Evolutionary conservation across 2,888 invertebrate genomes (phyloP), one percentile per base, ranked within the genome.

Genomic region (Phytoseiulus persimilis): DNA sequence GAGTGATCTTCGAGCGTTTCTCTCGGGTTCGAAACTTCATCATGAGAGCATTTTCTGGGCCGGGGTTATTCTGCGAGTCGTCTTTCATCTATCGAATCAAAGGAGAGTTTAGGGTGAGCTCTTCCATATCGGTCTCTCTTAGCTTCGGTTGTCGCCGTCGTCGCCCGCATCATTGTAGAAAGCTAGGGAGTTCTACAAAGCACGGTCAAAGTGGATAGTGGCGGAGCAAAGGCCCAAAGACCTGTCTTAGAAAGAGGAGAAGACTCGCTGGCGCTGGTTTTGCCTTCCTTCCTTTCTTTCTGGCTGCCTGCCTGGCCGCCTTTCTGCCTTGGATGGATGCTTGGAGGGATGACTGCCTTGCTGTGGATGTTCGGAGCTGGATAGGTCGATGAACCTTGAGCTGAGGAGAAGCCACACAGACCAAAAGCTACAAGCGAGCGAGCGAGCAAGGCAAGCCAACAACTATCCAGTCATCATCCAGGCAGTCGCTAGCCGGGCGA

Each of bases 241-340:
- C 65, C 65, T 65, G 23, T 39, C 3, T 39, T 2, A 28, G 28
- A 28, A 65, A 65, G 23, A 23, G 65, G 65, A 65, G 65, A 65
- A 3, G 65, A 65, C 5, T 23, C 23, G 65, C 65, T 65, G 65
- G 23, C 18, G 39, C 39, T 39, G 39, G 39, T 9, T 39, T 39
- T 65, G 65, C 65, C 65, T 65, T 65, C 23, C 65, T 65, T 65
- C 65, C 65, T 28, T 65, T 65, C 65, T 65, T 65, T 65, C 65
- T 65, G 39, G 39, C 39, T 39, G 39, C 39, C 39, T 65, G 65
- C 11, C 28, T 28, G 65, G 28, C 65, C 28, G 65, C 65, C 65
- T 65, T 65, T 65, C 65, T 65, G 65, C 65, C 65, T 65, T 65
- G 65, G 65, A 65, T 65, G 65, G 65, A 65, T 65, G 65, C 65